A percentile compares a stretch with the other conserved stretches of the same genome.
Conservation (phyloP, 2,113 vertebrate species). For the Malurus elegans region DNA sequence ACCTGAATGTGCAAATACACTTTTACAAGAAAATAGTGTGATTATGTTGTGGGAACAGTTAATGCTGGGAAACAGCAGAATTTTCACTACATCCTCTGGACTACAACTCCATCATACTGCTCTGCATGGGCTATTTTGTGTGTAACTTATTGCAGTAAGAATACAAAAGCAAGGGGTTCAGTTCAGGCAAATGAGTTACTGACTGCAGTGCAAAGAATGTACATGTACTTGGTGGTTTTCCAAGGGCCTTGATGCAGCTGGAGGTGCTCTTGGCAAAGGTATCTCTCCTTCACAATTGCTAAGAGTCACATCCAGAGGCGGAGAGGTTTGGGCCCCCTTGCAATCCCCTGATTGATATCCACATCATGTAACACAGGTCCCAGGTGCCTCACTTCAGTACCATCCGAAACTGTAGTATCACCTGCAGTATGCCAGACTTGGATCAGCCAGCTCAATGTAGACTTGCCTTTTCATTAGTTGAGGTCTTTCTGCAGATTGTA, state of each 20-base stretch:
- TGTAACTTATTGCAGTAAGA: not conserved
- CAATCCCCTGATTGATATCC: not conserved
- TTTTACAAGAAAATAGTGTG: not conserved
- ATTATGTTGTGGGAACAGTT: not conserved
- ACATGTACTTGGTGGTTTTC: not conserved
- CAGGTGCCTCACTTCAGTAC: not conserved
- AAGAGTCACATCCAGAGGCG: not conserved
- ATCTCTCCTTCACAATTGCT: not conserved
- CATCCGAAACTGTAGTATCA: not conserved
- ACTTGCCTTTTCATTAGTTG: accelerated
- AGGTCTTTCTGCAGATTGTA: not conserved
- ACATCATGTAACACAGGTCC: not conserved
- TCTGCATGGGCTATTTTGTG: not conserved
- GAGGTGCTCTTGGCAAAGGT: not conserved
- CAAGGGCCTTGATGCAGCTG: not conserved
- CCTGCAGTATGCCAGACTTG: not conserved
- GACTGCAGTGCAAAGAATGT: not conserved
- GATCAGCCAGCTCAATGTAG: not conserved
- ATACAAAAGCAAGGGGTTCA: not conserved
- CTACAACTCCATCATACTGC: not conserved
- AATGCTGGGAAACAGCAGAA: not conserved
- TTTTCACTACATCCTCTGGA: not conserved
- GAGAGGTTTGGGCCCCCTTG: not conserved
- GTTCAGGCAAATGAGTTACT: not conserved
- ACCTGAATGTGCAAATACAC: not conserved